Evolutionary conservation across 2,888 invertebrate genomes (phyloP).

Genomic region (Cylloceria caligata): DNA sequence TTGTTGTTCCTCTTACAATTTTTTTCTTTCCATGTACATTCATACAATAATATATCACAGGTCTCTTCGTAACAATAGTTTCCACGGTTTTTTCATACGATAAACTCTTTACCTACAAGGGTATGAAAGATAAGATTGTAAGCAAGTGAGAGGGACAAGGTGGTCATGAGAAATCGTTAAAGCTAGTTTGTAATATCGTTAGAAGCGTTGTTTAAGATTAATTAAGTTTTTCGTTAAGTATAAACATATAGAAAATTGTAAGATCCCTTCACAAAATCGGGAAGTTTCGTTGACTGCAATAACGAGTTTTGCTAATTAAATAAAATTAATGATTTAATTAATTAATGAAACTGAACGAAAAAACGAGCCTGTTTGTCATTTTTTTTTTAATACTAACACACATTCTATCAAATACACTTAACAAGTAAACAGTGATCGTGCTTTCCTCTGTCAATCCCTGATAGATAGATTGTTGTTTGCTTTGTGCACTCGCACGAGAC

Average conservation of each 20-base stretch:
- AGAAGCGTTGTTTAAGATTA: background rate
- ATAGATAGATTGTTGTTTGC: slow-evolving; percentile 45
- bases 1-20: no score
- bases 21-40: no score
- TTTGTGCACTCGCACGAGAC: slow-evolving; percentile 38
- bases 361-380: no score
- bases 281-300: no score
- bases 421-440: slow-evolving; percentile 27
- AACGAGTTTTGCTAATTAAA: no score
- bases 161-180: background rate
- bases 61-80: background rate
- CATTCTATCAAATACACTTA: background rate
- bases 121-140: background rate
- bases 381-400: no score
- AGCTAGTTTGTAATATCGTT: background rate
- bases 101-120: background rate
- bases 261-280: no score
- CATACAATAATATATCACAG: background rate
- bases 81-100: background rate
- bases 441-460: background rate
- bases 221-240: background rate
- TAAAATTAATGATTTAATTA: no score
- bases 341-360: no score
- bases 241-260: background rate
- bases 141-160: background rate